A percentile compares a stretch with the other conserved stretches of the same genome.
Evolutionary conservation across 1,140 invertebrate genomes (phyloP).

Genomic region (Aphis craccivora): DNA sequence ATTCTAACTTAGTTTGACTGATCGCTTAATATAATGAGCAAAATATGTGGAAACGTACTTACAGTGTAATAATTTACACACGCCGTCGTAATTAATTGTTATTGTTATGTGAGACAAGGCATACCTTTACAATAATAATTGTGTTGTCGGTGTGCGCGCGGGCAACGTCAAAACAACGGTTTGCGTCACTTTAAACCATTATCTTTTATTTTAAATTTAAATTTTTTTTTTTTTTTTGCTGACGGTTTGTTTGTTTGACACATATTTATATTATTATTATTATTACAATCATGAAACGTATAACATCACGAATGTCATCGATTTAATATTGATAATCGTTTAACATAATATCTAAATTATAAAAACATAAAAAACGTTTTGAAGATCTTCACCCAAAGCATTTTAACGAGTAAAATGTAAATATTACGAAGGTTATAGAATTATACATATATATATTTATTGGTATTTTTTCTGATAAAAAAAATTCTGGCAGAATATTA

Average conservation of each 20-base stretch:
- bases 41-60: neutral
- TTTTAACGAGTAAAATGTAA: neutral
- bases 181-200: neutral
- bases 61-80: neutral
- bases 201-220: neutral
- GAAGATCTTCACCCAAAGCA: neutral
- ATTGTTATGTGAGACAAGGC: neutral
- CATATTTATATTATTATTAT: no score
- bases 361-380: neutral
- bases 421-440: neutral
- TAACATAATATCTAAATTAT: neutral
- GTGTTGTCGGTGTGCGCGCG: neutral
- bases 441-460: no score
- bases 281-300: no score
- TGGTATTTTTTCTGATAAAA: neutral
- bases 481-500: neutral
- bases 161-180: neutral
- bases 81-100: neutral
- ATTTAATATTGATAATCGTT: neutral
- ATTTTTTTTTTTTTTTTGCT: neutral
- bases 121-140: neutral
- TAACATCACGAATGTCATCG: no score
- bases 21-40: conserved; percentile 5
- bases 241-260: neutral
- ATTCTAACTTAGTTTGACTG: neutral